Percentiles rank a stretch among this genome's conserved stretches.
Evolutionary conservation across 2,113 vertebrate species (phyloP).

Genomic region (Tursiops truncatus): DNA sequence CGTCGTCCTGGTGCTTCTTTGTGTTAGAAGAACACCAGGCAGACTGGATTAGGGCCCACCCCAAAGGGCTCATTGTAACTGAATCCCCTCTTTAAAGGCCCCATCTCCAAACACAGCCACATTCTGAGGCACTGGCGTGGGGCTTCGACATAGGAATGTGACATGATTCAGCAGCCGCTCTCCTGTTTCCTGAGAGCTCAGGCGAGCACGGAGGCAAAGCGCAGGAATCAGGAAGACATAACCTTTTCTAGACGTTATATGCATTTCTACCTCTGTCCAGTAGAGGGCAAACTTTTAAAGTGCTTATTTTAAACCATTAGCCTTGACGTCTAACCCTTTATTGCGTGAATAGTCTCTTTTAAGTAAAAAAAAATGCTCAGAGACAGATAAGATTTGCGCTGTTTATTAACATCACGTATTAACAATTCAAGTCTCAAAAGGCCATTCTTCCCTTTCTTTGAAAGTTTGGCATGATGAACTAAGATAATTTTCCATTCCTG

Average conservation of each 20-base stretch:
- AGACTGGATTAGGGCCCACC: neutral
- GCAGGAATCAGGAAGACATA: too few relatives aligned
- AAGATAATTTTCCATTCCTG: neutral
- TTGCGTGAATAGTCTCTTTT: neutral
- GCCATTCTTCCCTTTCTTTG: neutral
- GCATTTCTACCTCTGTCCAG: conserved; percentile 53
- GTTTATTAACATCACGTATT: neutral
- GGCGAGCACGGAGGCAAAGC: accelerated
- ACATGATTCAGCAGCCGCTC: neutral
- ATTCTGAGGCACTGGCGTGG: neutral
- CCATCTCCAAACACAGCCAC: neutral
- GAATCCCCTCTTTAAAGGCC: neutral
- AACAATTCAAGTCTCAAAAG: neutral
- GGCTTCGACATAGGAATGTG: neutral
- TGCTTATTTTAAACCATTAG: neutral
- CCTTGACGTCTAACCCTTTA: neutral
- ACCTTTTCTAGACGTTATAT: neutral
- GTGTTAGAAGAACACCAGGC: neutral
- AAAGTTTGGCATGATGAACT: neutral
- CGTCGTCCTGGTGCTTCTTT: neutral
- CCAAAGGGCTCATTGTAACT: neutral
- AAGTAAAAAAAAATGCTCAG: neutral
- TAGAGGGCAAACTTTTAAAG: conserved; percentile 49
- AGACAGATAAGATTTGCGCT: neutral
- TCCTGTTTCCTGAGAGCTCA: neutral